Conservation (phyloP, 2,797 vertebrate species). For the Acipenser ruthenus region DNA sequence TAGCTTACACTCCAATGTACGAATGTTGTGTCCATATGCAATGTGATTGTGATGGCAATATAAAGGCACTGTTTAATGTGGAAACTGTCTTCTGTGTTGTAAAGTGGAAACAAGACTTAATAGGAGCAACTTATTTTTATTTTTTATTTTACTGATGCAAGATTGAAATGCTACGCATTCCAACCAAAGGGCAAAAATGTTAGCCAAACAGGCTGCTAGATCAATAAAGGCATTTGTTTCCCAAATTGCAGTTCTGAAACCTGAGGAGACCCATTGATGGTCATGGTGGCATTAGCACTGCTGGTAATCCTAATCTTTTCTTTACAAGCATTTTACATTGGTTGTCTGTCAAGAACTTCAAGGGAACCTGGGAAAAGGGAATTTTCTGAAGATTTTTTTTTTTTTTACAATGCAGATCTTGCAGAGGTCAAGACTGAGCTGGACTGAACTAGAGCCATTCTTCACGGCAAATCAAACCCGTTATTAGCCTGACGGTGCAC, state of each 20-base stretch:
- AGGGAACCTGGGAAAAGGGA: constrained; percentile 22
- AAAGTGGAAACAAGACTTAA: too few relatives aligned
- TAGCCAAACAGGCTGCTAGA: too few relatives aligned
- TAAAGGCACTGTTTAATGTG: too few relatives aligned
- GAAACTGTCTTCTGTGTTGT: too few relatives aligned
- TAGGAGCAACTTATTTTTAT: too few relatives aligned
- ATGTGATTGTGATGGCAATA: too few relatives aligned
- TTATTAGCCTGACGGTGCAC: constrained; percentile 19
- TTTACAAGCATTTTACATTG: constrained; percentile 22
- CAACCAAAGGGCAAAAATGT: too few relatives aligned
- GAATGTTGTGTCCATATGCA: too few relatives aligned
- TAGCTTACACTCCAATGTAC: too few relatives aligned
- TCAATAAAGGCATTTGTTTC: constrained; percentile 13
- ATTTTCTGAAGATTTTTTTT: constrained; percentile 15
- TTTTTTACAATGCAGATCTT: not conserved
- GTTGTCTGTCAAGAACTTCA: constrained; percentile 22
- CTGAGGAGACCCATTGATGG: constrained; percentile 30
- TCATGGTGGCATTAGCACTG: constrained; percentile 22
- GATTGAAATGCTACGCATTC: too few relatives aligned
- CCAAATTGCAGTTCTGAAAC: constrained; percentile 27
- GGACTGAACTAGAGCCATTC: constrained; percentile 7
- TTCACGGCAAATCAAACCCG: constrained; percentile 22
- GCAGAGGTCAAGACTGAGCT: constrained; percentile 18
- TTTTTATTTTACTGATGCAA: too few relatives aligned
- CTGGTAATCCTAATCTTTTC: constrained; percentile 30